Percentiles rank a stretch among this genome's conserved stretches.
phyloP scores from a whole-genome alignment of 2,113 vertebrate species.

The Tinamus guttatus region DNA sequence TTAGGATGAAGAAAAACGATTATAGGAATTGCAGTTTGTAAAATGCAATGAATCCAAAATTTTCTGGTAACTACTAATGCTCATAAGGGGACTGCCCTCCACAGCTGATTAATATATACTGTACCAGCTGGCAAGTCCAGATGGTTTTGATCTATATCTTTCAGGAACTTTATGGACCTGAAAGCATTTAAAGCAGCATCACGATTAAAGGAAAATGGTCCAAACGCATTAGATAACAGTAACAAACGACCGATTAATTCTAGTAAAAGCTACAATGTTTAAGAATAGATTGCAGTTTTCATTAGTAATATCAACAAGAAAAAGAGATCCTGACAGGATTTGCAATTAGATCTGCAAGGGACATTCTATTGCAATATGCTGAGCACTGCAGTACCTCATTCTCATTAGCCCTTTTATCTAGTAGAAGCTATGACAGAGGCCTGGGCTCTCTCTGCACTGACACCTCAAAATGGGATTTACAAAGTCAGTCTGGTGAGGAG shows the following conservation, averaged over 20 bases:
- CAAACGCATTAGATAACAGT: neutral
- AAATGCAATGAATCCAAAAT: neutral
- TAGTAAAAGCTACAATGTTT: neutral
- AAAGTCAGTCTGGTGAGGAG: neutral
- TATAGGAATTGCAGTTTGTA: neutral
- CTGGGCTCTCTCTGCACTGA: neutral
- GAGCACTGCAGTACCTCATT: neutral
- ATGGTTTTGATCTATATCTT: neutral
- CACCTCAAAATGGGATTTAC: neutral
- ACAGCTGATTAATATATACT: neutral
- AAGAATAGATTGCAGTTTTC: neutral
- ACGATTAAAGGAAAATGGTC: neutral
- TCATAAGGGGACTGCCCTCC: neutral
- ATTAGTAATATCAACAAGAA: neutral
- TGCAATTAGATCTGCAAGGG: neutral
- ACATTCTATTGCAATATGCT: neutral
- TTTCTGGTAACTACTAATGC: neutral
- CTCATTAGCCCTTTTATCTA: neutral
- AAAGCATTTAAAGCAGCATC: neutral
- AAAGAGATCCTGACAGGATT: neutral
- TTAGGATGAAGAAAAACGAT: neutral
- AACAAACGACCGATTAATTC: neutral
- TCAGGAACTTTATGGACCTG: neutral
- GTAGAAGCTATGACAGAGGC: fast-evolving
- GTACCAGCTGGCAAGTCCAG: constrained; percentile 11